Evolutionary conservation across 2,888 invertebrate genomes (phyloP), one percentile per base, ranked within the genome.

Genomic region (Drosophila subsilvestris): DNA sequence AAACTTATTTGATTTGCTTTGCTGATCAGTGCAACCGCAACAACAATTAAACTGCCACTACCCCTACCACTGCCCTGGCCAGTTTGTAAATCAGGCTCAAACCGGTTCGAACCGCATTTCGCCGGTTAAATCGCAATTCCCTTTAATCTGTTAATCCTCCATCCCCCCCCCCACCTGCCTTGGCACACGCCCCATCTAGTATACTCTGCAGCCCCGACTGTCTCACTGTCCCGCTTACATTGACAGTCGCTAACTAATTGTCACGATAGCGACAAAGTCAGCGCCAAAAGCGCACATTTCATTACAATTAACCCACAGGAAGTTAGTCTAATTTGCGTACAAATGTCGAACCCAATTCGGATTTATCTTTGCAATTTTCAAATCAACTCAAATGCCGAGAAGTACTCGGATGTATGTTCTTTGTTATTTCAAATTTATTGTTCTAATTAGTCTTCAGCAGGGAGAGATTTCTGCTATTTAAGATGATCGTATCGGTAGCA

Each of bases 231-330:
- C 14, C 53, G 29, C 47, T 55, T 66, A 61, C 63, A 69, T 75
- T 57, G 51, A 71, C 51, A 62, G 60, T 51, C 62, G 75, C 71
- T 71, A 66, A 63, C 71, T 73, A 73, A 80, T 75, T 80, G 63
- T 71, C 55, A 66, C 66, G 49, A 63, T 63, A 59, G 45, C 42
- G 54, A 43, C 45, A 48, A 62, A 65, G 48, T 29, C 54, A n/a
- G 18, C 48, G 54, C 54, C 49, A 54, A 54, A 54, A 49, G 42
- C 47, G 12, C 51, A 54, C 29, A 58, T 25, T 32, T 18, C 67
- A 51, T 58, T 59, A 66, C n/a, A 69, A 63, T 66, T 50, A 66
- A 50, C 12, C 32, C 63, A n/a, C 63, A 44, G 60, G 63, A 51
- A 51, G 43, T 17, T 29, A 27, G 18, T 25, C 47, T 32, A 44